phyloP scores from a whole-genome alignment of 2,113 vertebrate species.

The Gulo gulo region DNA sequence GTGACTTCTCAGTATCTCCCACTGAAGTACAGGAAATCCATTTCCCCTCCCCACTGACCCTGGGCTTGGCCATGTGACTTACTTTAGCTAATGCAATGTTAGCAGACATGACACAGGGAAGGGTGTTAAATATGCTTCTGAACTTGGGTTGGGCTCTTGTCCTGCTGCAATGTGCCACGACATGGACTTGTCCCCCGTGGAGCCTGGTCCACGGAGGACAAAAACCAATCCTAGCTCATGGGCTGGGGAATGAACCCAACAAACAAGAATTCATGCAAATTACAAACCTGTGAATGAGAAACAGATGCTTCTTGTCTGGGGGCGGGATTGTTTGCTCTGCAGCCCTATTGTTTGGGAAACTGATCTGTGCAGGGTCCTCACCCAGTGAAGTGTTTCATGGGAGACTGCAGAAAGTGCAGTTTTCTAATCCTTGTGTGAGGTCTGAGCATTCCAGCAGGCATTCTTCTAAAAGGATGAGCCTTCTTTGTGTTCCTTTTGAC shows the following conservation, averaged over 20 bases:
- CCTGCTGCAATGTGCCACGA: neutral
- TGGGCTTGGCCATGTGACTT: neutral
- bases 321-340: neutral
- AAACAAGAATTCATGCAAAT: neutral
- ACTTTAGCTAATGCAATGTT: neutral
- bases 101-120: neutral
- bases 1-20: neutral
- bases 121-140: neutral
- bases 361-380: neutral
- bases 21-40: neutral
- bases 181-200: neutral
- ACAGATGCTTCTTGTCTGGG: neutral
- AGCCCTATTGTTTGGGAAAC: neutral
- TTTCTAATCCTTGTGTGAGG: neutral
- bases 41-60: neutral
- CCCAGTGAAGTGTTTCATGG: fast-evolving
- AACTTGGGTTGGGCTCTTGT: neutral
- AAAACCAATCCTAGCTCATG: neutral
- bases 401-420: neutral
- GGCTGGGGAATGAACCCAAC: neutral
- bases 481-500: neutral
- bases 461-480: neutral
- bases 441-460: neutral
- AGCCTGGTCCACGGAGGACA: neutral
- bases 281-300: neutral